A percentile compares a stretch with the other conserved stretches of the same genome.
phyloP scores from a whole-genome alignment of 2,113 vertebrate species.

The Lycocorax pyrrhopterus region DNA sequence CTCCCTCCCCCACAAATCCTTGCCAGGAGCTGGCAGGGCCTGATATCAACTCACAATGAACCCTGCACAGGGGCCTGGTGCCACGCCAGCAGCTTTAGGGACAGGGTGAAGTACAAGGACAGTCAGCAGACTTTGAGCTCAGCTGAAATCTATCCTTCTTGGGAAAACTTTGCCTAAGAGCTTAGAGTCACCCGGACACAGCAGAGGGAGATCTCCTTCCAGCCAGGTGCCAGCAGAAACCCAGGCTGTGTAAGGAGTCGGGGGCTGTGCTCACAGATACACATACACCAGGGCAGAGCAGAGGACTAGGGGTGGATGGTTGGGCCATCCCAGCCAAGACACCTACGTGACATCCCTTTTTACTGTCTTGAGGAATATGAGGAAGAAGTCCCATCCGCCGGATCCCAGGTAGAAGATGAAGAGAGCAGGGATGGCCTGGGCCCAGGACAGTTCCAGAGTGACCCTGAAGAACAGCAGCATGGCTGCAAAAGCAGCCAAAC shows the following conservation, averaged over 20 bases:
- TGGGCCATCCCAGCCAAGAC: not conserved
- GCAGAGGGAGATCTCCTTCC: not conserved
- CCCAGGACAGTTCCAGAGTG: constrained; percentile 84
- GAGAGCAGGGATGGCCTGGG: constrained; percentile 80
- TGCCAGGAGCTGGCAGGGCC: not conserved
- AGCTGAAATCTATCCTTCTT: constrained; percentile 11
- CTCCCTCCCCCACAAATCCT: not conserved
- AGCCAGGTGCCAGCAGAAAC: not conserved
- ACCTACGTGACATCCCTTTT: constrained; percentile 89
- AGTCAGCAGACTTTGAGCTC: not conserved
- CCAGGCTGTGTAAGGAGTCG: not conserved
- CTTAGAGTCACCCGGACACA: fast-evolving
- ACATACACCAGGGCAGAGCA: not conserved
- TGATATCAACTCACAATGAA: not conserved
- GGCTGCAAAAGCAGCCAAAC: constrained; percentile 78
- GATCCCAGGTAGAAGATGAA: constrained; percentile 88
- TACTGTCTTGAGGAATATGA: constrained; percentile 84
- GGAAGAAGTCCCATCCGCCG: constrained; percentile 86
- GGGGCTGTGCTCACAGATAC: not conserved
- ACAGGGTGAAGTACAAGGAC: constrained; percentile 16
- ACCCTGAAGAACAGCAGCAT: constrained; percentile 84
- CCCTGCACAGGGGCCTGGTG: not conserved
- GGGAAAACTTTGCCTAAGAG: not conserved
- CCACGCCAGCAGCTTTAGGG: not conserved
- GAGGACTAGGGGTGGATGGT: not conserved